phyloP scores from a whole-genome alignment of 2,113 vertebrate species.

The Ornithorhynchus anatinus region DNA sequence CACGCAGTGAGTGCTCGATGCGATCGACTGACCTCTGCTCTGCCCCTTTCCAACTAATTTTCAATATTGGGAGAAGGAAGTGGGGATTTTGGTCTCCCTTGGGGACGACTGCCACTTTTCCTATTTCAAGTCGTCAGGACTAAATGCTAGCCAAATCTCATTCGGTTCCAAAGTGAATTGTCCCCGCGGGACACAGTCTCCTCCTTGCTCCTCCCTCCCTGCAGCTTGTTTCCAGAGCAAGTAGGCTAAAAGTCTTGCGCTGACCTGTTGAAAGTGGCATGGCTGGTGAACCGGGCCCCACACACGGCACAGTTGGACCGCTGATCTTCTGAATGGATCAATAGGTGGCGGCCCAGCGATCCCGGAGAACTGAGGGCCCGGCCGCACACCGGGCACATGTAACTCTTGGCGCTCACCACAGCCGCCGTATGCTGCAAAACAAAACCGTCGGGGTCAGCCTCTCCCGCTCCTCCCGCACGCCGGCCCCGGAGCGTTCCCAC shows the following conservation, averaged over 20 bases:
- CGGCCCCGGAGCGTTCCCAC: neutral
- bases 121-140: no score
- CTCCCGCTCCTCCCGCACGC: neutral
- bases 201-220: neutral
- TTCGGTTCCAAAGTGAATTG: no score
- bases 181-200: no score
- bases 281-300: slow-evolving; percentile 91
- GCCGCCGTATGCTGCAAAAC: slow-evolving; percentile 87
- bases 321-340: slow-evolving; percentile 96
- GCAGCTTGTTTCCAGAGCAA: slow-evolving; percentile 12
- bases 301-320: slow-evolving; percentile 97
- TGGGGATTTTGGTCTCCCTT: neutral
- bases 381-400: slow-evolving; percentile 93
- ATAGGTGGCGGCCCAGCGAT: slow-evolving; percentile 92
- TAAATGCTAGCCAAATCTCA: no score
- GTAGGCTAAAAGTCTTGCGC: slow-evolving; percentile 27
- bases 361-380: slow-evolving; percentile 94
- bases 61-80: neutral
- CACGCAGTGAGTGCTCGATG: no score
- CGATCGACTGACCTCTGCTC: neutral
- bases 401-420: slow-evolving; percentile 92
- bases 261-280: slow-evolving; percentile 95
- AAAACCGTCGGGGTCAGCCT: slow-evolving; percentile 2
- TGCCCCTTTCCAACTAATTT: slow-evolving; percentile 1
- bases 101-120: no score